Percentiles rank a stretch among this genome's conserved stretches.
Conservation (phyloP, 2,113 vertebrate genomes). For the Tamias sibiricus region DNA sequence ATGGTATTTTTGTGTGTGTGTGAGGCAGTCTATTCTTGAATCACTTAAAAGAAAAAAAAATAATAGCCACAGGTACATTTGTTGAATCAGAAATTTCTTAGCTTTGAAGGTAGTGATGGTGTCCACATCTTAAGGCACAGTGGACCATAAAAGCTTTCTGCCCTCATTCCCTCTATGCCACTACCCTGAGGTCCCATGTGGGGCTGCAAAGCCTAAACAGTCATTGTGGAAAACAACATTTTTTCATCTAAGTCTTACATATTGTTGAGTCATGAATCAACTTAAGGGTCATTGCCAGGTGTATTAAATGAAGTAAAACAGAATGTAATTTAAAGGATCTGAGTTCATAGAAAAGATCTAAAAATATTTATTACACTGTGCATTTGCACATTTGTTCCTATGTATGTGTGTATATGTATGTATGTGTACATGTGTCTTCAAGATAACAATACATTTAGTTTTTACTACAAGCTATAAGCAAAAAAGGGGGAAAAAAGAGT, state of each 20-base stretch:
- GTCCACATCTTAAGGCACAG: fast-evolving
- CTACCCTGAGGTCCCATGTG: neutral
- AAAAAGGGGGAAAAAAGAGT: neutral
- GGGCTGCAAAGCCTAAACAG: neutral
- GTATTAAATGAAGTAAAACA: neutral
- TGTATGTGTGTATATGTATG: neutral
- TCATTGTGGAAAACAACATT: too few relatives aligned
- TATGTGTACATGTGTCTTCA: neutral
- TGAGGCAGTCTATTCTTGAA: slow-evolving; percentile 21
- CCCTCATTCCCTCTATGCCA: neutral
- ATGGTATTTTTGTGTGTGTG: too few relatives aligned
- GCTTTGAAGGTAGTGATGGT: neutral
- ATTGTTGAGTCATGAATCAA: neutral
- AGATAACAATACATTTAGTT: neutral
- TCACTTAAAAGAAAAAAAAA: slow-evolving; percentile 15
- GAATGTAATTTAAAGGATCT: neutral
- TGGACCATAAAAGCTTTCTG: neutral
- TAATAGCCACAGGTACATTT: neutral
- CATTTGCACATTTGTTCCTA: neutral
- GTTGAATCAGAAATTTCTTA: slow-evolving; percentile 35
- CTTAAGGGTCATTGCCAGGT: neutral
- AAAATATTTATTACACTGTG: neutral
- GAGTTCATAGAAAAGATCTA: neutral
- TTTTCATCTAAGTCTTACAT: neutral
- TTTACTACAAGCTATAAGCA: neutral